Evolutionary conservation across 2,113 vertebrate genomes (phyloP).

Genomic region (Stegastes partitus): DNA sequence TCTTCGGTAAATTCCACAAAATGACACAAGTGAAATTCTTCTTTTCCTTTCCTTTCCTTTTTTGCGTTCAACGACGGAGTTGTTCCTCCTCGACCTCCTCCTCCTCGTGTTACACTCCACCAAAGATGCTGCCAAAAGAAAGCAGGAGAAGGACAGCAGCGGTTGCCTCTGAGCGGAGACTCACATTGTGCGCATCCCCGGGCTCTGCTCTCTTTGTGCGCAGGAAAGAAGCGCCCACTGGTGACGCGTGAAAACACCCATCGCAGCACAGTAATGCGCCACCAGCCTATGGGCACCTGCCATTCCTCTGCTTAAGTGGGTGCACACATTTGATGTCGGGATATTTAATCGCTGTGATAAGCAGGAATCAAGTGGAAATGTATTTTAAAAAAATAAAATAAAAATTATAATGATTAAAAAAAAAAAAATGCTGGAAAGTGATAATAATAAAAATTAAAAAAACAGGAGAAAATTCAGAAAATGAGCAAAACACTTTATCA

Average conservation of each 20-base stretch:
- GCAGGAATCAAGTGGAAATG: background rate
- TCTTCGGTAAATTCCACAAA: conserved; percentile 65
- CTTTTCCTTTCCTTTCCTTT: background rate
- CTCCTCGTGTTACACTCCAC: conserved; percentile 45
- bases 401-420: background rate
- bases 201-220: conserved; percentile 77
- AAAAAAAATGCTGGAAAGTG: too few relatives aligned
- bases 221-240: conserved; percentile 78
- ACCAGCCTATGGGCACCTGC: conserved; percentile 64
- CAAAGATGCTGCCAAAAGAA: conserved; percentile 56
- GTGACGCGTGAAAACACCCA: conserved; percentile 76
- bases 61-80: too few relatives aligned
- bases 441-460: too few relatives aligned
- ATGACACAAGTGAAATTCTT: conserved; percentile 23
- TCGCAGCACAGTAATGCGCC: conserved; percentile 74
- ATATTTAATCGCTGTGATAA: background rate
- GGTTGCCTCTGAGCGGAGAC: conserved; percentile 68
- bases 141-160: conserved; percentile 61
- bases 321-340: background rate
- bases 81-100: conserved; percentile 57
- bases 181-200: conserved; percentile 74
- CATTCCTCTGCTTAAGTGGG: conserved; percentile 17
- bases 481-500: background rate
- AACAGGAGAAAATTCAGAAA: background rate
- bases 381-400: background rate